Evolutionary conservation across 2,888 invertebrate genomes (phyloP).

Genomic region (Sarcophaga rosellei): DNA sequence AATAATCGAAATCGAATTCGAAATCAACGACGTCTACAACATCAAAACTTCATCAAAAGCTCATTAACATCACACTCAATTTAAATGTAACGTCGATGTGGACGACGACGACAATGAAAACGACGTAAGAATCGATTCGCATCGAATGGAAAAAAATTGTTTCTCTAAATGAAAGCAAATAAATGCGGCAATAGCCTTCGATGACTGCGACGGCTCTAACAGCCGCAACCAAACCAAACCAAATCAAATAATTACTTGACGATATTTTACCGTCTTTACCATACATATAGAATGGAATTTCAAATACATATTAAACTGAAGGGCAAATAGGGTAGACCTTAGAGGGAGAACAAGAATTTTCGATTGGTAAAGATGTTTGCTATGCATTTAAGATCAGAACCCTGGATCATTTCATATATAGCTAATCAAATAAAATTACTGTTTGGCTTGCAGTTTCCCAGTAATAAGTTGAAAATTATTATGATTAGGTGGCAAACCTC

Average conservation of each 20-base stretch:
- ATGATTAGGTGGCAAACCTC: no score
- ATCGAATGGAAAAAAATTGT: slow-evolving; percentile 17
- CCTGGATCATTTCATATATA: no score
- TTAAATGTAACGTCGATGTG: slow-evolving; percentile 62
- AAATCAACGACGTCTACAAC: slow-evolving; percentile 52
- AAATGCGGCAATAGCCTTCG: no score
- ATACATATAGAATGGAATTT: neutral
- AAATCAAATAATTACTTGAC: slow-evolving; percentile 42
- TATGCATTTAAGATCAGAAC: no score
- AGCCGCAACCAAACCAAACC: neutral
- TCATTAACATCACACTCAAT: slow-evolving; percentile 68
- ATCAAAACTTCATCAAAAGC: slow-evolving; percentile 69
- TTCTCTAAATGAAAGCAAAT: neutral
- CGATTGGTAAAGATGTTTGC: no score
- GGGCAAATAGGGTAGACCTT: no score
- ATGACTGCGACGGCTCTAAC: slow-evolving; percentile 11
- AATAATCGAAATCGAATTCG: neutral
- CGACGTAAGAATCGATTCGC: slow-evolving; percentile 38
- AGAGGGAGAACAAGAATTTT: no score
- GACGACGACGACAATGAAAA: slow-evolving; percentile 33
- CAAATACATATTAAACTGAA: no score
- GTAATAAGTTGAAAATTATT: no score
- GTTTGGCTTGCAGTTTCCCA: no score
- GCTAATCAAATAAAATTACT: no score
- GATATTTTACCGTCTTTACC: slow-evolving; percentile 20